Evolutionary conservation across 2,797 vertebrate species (phyloP).

Genomic region (Catamblyrhynchus diadema): DNA sequence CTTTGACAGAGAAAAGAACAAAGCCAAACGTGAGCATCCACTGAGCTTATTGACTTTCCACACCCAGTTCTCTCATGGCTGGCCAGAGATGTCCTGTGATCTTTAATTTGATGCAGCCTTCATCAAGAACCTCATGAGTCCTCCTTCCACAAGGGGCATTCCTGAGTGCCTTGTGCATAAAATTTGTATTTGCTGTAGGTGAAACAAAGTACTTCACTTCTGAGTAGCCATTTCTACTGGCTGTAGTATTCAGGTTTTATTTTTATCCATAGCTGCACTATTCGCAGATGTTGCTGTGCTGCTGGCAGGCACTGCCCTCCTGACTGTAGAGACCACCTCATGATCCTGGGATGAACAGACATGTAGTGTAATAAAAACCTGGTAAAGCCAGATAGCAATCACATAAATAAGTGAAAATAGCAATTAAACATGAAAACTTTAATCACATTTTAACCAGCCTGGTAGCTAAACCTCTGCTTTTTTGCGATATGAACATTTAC

Average conservation of each 20-base stretch:
- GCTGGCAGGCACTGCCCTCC: background rate
- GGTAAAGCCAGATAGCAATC: background rate
- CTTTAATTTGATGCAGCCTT: background rate
- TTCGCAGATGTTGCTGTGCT: background rate
- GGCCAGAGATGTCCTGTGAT: background rate
- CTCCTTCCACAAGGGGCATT: background rate
- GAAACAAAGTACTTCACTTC: background rate
- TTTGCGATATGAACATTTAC: too few species aligned
- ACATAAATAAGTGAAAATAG: background rate
- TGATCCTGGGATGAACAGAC: background rate
- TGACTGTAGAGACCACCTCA: background rate
- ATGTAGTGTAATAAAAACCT: background rate
- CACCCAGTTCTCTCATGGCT: background rate
- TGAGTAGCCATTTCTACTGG: background rate
- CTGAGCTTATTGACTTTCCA: background rate
- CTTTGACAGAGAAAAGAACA: background rate
- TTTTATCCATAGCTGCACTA: background rate
- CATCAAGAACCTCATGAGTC: background rate
- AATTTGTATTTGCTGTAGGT: background rate
- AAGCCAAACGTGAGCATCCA: background rate
- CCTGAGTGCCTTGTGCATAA: background rate
- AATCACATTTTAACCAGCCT: background rate
- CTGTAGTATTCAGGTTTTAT: background rate
- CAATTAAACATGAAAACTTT: background rate
- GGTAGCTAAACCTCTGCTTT: background rate